Evolutionary conservation across 2,113 vertebrate species (phyloP), one percentile per base, ranked within the genome.

Genomic region (Tachysurus vachellii): DNA sequence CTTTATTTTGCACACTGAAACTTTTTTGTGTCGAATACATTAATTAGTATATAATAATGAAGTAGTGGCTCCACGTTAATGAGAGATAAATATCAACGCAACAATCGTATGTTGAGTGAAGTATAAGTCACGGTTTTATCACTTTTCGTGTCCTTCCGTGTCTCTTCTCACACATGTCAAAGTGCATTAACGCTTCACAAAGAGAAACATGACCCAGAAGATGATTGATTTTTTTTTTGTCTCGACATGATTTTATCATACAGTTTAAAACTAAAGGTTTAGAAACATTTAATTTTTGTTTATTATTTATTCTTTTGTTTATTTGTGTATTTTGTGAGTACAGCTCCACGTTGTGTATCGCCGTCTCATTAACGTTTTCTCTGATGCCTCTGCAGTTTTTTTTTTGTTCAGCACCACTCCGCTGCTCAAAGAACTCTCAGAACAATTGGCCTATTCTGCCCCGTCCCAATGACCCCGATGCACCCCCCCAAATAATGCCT

Each of bases 371-470:
- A 86, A 73, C 11, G n/a, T 50, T 54, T 71, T 86, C 75, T 92
- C 89, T 88, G 90, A 90, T 93, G 93, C 92, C 90, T 92, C 92
- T 91, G 91, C 92, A 91, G 92, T 91, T 89, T 90, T 88, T 90
- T 53, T 57, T 56, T 80, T 80, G 56, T 81, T 81, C 61, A 81
- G 92, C 92, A 87, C 92, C 92, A 90, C 91, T 90, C 91, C 82
- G 92, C 90, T 89, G 87, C 92, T 92, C 91, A 91, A 93, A 93
- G 93, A 93, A 91, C 91, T 92, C 91, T 91, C 92, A 84, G 91
- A 95, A 95, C 95, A 95, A 95, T 95, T 94, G 92, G 89, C 85
- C 93, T 93, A 93, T 96, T 96, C 93, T 96, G 88, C 90, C 92
- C 92, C 85, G 87, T 88, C 92, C 92, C 91, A 90, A 82, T 59